These are phyloP conservation scores for Dasypogon diadema DNA, from an alignment of 2,888 invertebrate species.

Conservation along the genomic window DNA sequence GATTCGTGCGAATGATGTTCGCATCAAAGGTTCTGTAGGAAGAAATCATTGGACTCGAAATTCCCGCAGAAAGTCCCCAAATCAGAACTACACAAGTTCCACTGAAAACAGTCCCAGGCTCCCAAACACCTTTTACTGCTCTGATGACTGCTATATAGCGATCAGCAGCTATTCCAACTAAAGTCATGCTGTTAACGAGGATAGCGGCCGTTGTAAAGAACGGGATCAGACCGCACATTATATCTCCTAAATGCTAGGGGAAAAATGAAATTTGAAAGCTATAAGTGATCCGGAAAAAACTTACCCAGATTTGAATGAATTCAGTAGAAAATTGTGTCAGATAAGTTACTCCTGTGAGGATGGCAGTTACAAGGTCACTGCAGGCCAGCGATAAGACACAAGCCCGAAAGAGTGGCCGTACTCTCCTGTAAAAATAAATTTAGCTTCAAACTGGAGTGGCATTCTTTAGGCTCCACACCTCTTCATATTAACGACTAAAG, in stretches of 20 bases:
- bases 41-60: constrained; percentile 68
- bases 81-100: constrained; percentile 62
- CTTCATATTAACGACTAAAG: constrained; percentile 55
- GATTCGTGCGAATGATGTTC: constrained; percentile 60
- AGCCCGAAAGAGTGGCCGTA: constrained; percentile 70
- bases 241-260: constrained; percentile 69
- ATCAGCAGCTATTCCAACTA: constrained; percentile 72
- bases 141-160: constrained; percentile 70
- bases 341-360: constrained; percentile 61
- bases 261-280: background rate
- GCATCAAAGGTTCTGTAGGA: constrained; percentile 64
- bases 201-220: constrained; percentile 70
- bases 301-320: constrained; percentile 64
- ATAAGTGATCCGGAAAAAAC: constrained; percentile 23
- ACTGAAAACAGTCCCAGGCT: constrained; percentile 67
- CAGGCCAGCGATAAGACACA: constrained; percentile 70
- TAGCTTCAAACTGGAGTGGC: too few species aligned
- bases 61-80: constrained; percentile 68
- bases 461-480: constrained; percentile 48
- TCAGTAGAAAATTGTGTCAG: constrained; percentile 61
- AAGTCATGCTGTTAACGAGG: constrained; percentile 70
- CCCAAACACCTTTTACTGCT: constrained; percentile 68
- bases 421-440: constrained; percentile 60
- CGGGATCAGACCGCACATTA: constrained; percentile 70
- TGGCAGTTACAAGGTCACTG: constrained; percentile 68